Conservation (phyloP, 2,888 invertebrate species). For the Epinotia bilunana region DNA sequence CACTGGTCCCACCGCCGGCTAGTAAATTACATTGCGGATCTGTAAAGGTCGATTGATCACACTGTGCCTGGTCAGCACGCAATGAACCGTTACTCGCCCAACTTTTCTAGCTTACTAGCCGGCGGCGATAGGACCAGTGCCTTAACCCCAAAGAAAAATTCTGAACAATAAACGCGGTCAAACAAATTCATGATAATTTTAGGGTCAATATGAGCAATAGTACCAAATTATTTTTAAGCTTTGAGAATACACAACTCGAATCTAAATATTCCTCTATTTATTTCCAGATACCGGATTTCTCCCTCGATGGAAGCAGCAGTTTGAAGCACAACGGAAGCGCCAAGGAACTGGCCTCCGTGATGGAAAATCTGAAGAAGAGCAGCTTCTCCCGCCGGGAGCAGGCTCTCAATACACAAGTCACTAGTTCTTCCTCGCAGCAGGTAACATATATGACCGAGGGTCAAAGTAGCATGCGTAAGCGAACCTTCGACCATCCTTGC, state of each 20-base stretch:
- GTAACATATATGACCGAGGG: slow-evolving; percentile 58
- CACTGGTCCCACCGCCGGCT: no score
- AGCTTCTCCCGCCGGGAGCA: slow-evolving; percentile 80
- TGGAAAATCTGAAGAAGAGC: slow-evolving; percentile 90
- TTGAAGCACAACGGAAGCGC: slow-evolving; percentile 80
- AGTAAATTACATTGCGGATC: no score
- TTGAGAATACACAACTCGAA: background rate
- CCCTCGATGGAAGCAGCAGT: slow-evolving; percentile 84
- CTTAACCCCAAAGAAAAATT: background rate
- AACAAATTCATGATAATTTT: background rate
- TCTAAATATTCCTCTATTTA: slow-evolving; percentile 48
- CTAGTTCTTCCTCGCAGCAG: slow-evolving; percentile 83
- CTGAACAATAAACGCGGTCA: background rate
- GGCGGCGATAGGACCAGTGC: no score
- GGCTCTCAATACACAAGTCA: slow-evolving; percentile 81
- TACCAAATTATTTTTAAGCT: background rate
- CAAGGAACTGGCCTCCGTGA: slow-evolving; percentile 87
- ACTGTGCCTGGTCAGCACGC: no score
- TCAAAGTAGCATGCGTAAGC: no score
- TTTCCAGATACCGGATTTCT: slow-evolving; percentile 84
- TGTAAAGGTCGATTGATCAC: no score
- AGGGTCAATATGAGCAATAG: background rate
- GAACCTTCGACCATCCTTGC: no score
- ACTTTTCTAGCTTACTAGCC: no score
- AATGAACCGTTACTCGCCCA: no score